These are phyloP conservation scores for Brotula barbata DNA, from an alignment of 2,797 vertebrate species.

Conservation along the genomic window DNA sequence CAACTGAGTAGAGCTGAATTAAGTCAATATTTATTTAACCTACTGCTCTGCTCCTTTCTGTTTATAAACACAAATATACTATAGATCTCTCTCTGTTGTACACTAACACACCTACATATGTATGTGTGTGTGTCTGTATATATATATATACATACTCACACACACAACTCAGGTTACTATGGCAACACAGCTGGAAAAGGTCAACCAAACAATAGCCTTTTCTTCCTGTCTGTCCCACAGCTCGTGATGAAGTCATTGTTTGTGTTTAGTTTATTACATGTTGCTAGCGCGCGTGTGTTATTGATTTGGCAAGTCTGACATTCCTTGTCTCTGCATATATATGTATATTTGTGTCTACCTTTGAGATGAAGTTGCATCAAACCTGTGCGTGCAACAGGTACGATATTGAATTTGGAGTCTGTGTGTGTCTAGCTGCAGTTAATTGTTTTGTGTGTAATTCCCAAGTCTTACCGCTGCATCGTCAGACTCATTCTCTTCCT, in stretches of 20 bases:
- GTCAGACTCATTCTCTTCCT: slow-evolving; percentile 82
- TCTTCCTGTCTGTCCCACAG: slow-evolving; percentile 46
- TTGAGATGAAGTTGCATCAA: no score
- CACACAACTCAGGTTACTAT: slow-evolving; percentile 44
- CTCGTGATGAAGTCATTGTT: slow-evolving; percentile 61
- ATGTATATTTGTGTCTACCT: no score
- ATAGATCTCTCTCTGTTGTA: background rate
- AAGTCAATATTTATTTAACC: slow-evolving; percentile 4
- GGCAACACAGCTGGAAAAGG: slow-evolving; percentile 58
- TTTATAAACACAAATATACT: slow-evolving; percentile 3
- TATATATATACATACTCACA: slow-evolving; percentile 37
- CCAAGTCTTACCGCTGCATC: slow-evolving; percentile 78
- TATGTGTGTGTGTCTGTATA: no score
- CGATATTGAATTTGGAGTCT: slow-evolving; percentile 2
- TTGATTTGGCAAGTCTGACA: background rate
- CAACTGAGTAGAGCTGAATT: no score
- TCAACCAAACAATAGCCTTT: slow-evolving; percentile 61
- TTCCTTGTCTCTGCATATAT: background rate
- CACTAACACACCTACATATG: slow-evolving; percentile 9
- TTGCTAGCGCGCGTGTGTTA: slow-evolving; percentile 28
- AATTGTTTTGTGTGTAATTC: slow-evolving; percentile 12
- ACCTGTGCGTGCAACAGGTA: no score
- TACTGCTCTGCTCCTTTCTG: background rate
- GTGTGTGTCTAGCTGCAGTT: background rate
- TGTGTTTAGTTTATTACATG: slow-evolving; percentile 43